Evolutionary conservation across 35 echinoderm and acorn worm genomes (phyloP).

Genomic region (Holothuria glaberrima): DNA sequence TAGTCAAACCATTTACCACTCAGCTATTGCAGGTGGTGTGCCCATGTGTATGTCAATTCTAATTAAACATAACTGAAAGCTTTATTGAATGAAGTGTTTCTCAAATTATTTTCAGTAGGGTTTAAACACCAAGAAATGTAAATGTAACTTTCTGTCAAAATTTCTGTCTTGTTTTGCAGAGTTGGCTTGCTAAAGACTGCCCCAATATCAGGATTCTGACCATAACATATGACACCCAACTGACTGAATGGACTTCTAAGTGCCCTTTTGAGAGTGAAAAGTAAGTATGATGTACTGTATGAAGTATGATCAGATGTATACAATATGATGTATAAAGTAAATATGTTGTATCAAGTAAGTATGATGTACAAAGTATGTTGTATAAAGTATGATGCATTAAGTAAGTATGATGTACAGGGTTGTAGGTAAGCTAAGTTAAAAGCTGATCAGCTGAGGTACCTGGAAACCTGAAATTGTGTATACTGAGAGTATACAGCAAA

Average conservation of each 20-base stretch:
- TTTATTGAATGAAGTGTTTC: neutral
- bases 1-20: too few relatives aligned
- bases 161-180: slow-evolving; percentile 60
- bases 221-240: slow-evolving; percentile 89
- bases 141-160: neutral
- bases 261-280: slow-evolving; percentile 97
- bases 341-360: too few relatives aligned
- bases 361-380: too few relatives aligned
- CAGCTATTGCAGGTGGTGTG: too few relatives aligned
- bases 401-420: too few relatives aligned
- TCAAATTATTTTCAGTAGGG: neutral
- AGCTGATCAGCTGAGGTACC: too few relatives aligned
- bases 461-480: too few relatives aligned
- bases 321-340: too few relatives aligned
- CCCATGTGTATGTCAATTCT: neutral
- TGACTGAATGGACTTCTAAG: slow-evolving; percentile 88
- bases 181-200: slow-evolving; percentile 90
- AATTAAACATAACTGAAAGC: neutral
- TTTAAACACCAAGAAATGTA: neutral
- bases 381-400: too few relatives aligned
- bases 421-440: too few relatives aligned
- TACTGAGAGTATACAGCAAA: too few relatives aligned
- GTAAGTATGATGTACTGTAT: slow-evolving; percentile 72
- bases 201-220: slow-evolving; percentile 87
- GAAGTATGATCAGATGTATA: too few relatives aligned